Percentiles rank a stretch among this genome's conserved stretches.
Conservation (phyloP, 2,888 invertebrate genomes). For the Troides oblongomaculatus region DNA sequence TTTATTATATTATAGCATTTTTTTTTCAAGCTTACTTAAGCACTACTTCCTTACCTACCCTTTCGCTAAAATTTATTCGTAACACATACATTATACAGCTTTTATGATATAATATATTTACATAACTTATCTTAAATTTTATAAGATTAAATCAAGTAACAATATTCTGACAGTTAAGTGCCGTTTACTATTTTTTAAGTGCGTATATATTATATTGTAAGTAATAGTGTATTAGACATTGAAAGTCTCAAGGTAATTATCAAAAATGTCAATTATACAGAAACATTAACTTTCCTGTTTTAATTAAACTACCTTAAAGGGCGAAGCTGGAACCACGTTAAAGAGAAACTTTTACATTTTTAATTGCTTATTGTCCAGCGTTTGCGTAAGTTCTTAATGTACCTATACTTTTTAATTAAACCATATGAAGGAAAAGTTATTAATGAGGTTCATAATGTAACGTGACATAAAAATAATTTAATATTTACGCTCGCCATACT, state of each 20-base stretch:
- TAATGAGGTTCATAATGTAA: neutral
- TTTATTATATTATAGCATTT: too few species aligned
- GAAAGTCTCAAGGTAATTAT: conserved; percentile 4
- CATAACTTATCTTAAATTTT: neutral
- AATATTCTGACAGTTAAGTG: neutral
- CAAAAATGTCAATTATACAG: conserved; percentile 2
- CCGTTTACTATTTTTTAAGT: neutral
- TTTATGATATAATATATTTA: too few species aligned
- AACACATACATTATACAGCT: too few species aligned
- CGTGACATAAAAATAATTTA: neutral
- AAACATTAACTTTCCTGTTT: conserved; percentile 11
- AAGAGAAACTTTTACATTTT: conserved; percentile 15
- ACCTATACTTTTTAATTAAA: conserved; percentile 2
- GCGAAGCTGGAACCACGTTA: conserved; percentile 8
- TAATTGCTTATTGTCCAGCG: conserved; percentile 14
- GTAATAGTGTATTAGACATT: neutral
- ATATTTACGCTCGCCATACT: neutral
- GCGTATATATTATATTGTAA: too few species aligned
- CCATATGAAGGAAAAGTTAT: neutral
- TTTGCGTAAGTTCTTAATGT: conserved; percentile 1
- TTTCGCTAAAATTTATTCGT: too few species aligned
- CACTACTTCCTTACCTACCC: too few species aligned
- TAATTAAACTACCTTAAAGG: conserved; percentile 15
- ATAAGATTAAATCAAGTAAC: neutral
- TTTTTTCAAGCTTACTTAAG: too few species aligned